A percentile compares a stretch with the other conserved stretches of the same genome.
These are phyloP conservation scores for Apis florea DNA, from an alignment of 1,140 invertebrate genomes.

Conservation along the genomic window DNA sequence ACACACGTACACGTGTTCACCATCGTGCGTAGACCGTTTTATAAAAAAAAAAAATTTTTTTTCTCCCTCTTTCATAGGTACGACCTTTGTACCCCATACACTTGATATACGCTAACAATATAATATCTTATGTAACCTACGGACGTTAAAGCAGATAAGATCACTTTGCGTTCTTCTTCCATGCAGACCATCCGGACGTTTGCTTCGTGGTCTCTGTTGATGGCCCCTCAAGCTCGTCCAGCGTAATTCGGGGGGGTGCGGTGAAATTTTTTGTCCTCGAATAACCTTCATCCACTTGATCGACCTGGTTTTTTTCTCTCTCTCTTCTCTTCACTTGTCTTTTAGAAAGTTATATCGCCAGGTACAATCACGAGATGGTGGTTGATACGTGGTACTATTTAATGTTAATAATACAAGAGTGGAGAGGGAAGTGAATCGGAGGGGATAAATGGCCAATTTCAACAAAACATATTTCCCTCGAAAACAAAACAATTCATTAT, in stretches of 20 bases:
- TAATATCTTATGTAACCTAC: conserved; percentile 70
- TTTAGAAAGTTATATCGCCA: not conserved
- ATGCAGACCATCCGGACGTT: conserved; percentile 33
- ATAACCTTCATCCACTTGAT: not conserved
- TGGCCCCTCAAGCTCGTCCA: conserved; percentile 43
- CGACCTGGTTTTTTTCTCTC: not conserved
- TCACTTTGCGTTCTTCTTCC: conserved; percentile 70
- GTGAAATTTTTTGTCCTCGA: not conserved
- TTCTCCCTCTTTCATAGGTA: conserved; percentile 64
- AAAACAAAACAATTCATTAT: not conserved
- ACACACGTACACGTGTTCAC: conserved; percentile 2
- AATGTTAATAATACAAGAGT: not conserved
- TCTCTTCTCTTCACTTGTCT: not conserved
- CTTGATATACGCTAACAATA: conserved; percentile 65
- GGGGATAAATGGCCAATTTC: not conserved
- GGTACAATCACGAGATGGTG: conserved; percentile 2
- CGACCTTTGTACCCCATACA: conserved; percentile 62
- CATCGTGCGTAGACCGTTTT: conserved; percentile 41
- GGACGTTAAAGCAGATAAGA: conserved; percentile 75
- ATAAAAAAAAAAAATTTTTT: conserved; percentile 20
- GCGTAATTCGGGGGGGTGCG: not conserved
- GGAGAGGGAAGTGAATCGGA: too few species aligned
- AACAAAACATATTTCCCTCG: not conserved
- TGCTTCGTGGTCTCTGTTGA: conserved; percentile 10
- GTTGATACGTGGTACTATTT: not conserved